phyloP scores from a whole-genome alignment of 1,140 invertebrate species.

The Mesaphorura yosii region DNA sequence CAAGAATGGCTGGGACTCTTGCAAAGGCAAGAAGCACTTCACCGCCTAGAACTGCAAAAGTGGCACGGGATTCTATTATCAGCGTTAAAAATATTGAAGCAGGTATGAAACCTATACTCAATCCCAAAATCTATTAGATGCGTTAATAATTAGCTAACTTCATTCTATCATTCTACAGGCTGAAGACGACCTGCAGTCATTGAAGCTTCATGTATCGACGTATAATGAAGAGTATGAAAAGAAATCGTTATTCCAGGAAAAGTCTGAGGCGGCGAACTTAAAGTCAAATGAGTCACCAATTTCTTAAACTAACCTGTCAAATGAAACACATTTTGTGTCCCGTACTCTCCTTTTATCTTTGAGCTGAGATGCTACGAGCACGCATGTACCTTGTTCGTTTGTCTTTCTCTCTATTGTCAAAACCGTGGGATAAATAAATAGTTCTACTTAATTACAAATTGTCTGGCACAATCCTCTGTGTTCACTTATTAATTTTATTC shows the following conservation, averaged over 20 bases:
- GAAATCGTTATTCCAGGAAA: neutral
- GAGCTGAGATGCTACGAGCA: too few relatives aligned
- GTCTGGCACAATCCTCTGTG: too few relatives aligned
- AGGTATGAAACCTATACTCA: constrained; percentile 20
- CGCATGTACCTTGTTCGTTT: too few relatives aligned
- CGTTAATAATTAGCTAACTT: neutral
- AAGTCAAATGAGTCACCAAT: too few relatives aligned
- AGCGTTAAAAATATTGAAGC: constrained; percentile 32
- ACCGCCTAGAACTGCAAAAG: constrained; percentile 59
- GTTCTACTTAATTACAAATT: too few relatives aligned
- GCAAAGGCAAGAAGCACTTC: constrained; percentile 59
- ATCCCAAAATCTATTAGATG: neutral
- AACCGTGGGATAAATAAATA: too few relatives aligned
- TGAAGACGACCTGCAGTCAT: constrained; percentile 26
- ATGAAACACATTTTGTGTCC: too few relatives aligned
- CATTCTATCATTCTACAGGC: constrained; percentile 16
- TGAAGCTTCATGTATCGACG: constrained; percentile 22
- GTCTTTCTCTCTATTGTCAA: too few relatives aligned
- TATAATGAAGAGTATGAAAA: constrained; percentile 10
- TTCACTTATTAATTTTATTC: too few relatives aligned
- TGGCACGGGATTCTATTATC: constrained; percentile 56
- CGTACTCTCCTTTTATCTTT: too few relatives aligned
- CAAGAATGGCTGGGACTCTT: constrained; percentile 63
- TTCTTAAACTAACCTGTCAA: too few relatives aligned
- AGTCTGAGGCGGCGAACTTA: neutral